Evolutionary conservation across 2,113 vertebrate species (phyloP).

Genomic region (Otis tarda): DNA sequence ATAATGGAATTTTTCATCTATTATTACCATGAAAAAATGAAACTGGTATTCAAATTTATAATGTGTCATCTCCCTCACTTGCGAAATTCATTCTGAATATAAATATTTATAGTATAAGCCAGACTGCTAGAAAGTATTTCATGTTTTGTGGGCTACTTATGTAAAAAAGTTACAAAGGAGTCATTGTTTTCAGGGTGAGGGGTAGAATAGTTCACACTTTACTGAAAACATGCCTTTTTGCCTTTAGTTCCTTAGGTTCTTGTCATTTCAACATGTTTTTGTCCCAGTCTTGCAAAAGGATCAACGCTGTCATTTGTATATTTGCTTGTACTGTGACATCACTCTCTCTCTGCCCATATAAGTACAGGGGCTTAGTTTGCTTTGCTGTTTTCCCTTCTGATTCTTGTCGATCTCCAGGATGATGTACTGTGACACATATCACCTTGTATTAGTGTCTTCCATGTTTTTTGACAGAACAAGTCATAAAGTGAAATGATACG

Average conservation of each 20-base stretch:
- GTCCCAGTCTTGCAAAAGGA: background rate
- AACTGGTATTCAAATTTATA: background rate
- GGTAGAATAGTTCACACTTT: background rate
- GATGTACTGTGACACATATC: background rate
- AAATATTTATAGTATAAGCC: background rate
- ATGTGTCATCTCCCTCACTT: background rate
- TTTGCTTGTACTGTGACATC: background rate
- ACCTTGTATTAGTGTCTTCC: background rate
- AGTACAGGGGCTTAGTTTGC: background rate
- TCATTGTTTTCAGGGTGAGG: background rate
- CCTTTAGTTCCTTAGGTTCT: background rate
- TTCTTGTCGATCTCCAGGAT: background rate
- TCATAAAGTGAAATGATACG: background rate
- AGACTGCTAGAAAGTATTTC: background rate
- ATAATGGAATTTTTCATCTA: background rate
- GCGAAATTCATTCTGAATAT: slow-evolving; percentile 10
- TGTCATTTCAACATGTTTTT: background rate
- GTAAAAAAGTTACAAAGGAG: background rate
- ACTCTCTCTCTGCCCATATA: background rate
- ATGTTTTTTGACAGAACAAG: background rate
- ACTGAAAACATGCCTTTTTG: background rate
- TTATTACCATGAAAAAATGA: background rate
- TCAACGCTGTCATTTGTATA: fast-evolving
- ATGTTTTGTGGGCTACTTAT: background rate
- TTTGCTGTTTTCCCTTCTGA: background rate